Conservation (phyloP, 23 tunicate genomes). For the Diplosoma virens region DNA sequence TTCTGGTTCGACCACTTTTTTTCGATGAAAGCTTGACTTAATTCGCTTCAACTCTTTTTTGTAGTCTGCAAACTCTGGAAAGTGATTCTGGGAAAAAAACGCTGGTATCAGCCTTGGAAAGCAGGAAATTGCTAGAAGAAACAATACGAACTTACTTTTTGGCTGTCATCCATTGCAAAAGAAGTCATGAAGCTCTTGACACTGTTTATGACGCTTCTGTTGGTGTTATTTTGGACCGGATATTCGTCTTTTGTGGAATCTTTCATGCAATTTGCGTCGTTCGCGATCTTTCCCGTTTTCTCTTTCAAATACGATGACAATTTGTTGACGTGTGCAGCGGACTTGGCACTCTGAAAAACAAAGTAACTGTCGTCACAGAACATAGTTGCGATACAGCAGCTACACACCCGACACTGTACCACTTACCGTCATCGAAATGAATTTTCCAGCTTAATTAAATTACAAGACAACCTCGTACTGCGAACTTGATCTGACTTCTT, state of each 20-base stretch:
- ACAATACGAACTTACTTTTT: neutral
- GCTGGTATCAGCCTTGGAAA: neutral
- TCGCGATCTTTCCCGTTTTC: slow-evolving; percentile 7
- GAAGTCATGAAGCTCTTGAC: slow-evolving; percentile 96
- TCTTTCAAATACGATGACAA: neutral
- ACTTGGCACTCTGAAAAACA: slow-evolving; percentile 27
- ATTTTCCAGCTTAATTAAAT: no score
- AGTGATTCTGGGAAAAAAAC: slow-evolving; percentile 26
- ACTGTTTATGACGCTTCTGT: slow-evolving; percentile 63
- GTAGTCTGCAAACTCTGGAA: slow-evolving; percentile 62
- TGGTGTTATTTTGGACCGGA: slow-evolving; percentile 18
- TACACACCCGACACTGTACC: no score
- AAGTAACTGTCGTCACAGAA: neutral
- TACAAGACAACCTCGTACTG: no score
- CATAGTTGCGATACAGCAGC: neutral
- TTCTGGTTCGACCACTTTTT: slow-evolving; percentile 50
- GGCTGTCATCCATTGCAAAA: slow-evolving; percentile 57
- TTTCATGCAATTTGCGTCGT: neutral
- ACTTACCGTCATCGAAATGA: no score
- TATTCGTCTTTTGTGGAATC: neutral
- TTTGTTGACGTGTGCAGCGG: slow-evolving; percentile 6
- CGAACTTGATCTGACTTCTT: no score
- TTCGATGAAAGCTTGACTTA: slow-evolving; percentile 76
- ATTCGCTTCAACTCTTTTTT: slow-evolving; percentile 83
- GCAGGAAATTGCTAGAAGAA: neutral